These are phyloP conservation scores for Argyrosomus regius DNA, from an alignment of 2,797 vertebrate genomes.

Conservation along the genomic window DNA sequence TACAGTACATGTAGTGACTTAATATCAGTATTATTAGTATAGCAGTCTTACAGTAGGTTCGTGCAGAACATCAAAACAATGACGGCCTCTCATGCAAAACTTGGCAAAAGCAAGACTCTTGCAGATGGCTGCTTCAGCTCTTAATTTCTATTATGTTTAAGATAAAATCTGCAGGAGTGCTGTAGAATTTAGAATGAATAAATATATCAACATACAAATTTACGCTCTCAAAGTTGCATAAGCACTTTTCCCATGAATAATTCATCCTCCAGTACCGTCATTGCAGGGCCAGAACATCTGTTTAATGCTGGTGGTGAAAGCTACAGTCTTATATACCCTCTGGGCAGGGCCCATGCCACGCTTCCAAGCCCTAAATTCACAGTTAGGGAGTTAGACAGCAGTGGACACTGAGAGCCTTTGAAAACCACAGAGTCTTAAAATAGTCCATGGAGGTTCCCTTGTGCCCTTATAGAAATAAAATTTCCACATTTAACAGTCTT, in stretches of 20 bases:
- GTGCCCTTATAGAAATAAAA: conserved; percentile 79
- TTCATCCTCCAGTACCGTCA: conserved; percentile 53
- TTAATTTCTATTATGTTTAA: background rate
- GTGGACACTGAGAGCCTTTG: conserved; percentile 69
- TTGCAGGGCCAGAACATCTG: conserved; percentile 75
- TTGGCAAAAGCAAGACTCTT: background rate
- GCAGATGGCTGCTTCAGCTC: background rate
- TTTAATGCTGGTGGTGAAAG: conserved; percentile 64
- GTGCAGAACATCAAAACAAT: background rate
- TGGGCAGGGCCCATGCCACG: conserved; percentile 70
- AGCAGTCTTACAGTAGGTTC: background rate
- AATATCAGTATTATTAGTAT: background rate
- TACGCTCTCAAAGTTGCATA: conserved; percentile 44
- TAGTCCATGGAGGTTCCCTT: conserved; percentile 77
- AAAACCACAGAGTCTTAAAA: conserved; percentile 78
- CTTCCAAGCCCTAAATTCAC: conserved; percentile 80
- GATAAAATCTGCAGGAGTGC: background rate
- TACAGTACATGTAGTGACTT: background rate
- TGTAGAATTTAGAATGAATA: background rate
- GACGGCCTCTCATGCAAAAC: background rate
- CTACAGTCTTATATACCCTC: conserved; percentile 72
- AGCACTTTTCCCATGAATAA: conserved; percentile 58
- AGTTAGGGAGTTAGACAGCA: conserved; percentile 74
- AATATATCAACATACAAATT: conserved; percentile 24
- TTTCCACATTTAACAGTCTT: conserved; percentile 78